Evolutionary conservation across 2,797 vertebrate species (phyloP), one percentile per base, ranked within the genome.

Genomic region (Trichosurus vulpecula): DNA sequence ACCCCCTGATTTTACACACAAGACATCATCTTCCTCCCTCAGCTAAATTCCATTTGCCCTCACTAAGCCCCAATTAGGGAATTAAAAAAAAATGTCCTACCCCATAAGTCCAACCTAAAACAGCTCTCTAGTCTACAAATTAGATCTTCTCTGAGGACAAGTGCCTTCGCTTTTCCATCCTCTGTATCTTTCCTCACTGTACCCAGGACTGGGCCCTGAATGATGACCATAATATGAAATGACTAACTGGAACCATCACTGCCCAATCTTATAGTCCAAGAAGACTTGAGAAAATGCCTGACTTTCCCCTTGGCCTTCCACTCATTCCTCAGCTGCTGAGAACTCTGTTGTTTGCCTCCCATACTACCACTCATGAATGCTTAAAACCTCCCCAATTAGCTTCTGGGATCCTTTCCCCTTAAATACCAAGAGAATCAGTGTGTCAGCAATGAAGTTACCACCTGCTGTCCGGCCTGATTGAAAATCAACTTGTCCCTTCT

Each of bases 351-450:
- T 89, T 92, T 52, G 96, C 91, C 94, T 58, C 11, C 0, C 95
- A 93, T 35, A 87, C 96, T 97, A 97, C 93, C 52, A 4, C 0
- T 4, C 6, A 66, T 35, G 55, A 55, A 92, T 94, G 97, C 97
- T 98, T 97, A 98, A 96, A 94, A 30, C 91, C 96, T 94, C 96
- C 93, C 94, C 97, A 95, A 91, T 97, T 96, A 92, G 95, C 92
- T 96, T 52, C 3, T 51, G 74, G 93, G 93, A 66, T 56, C 97
- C 96, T 96, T 92, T 57, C 90, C 81, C 74, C 90, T 4, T 0
- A 96, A 90, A 55, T 31, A 74, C 54, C 14, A 92, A 66, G 81
- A 9, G 58, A 29, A 31, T 19, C 19, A 0, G 90, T 74, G 0
- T 0, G 9, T 22, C 51, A 89, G 58, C 94, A 92, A 0, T 0